Base-by-base conservation (phyloP, 2,797 vertebrate species). In the Clarias platycephalus region DNA sequence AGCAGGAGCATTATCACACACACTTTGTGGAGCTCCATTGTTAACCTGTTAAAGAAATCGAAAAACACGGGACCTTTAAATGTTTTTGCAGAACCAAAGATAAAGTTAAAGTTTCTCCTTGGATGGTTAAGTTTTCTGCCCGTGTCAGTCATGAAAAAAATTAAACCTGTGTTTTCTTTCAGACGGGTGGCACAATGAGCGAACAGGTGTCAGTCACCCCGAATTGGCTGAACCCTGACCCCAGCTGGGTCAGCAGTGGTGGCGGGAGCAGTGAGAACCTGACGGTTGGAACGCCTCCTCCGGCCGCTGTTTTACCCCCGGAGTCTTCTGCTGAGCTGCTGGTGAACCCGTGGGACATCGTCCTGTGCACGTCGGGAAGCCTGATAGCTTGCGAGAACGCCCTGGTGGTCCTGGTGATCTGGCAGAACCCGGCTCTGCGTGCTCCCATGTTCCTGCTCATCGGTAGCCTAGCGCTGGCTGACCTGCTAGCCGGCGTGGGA, bases 381-480 rank as follows among this genome's bases (percentile, higher is more conserved):
- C 95, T 99, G 89, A 99, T 99, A 83, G 98, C 97, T 90, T 99
- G 97, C 2, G 98, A 99, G 91, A 99, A 99, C 79, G 97, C 98
- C 44, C 37, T 99, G 86, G 98, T 99, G 93, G 97, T 99, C 84
- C 95, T 99, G 91, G 97, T 99, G n/a, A 99, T 99, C 94, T 97
- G 98, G 96, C 97, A 99, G 93, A 99, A 97, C 91, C 97, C 98
- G 8, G 95, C 96, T 34, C 96, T 99, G 80, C 93, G 98, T 0
- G 98, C 97, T 0, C 98, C 98, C 82, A 99, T 99, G 98, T 99
- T 98, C 93, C 95, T 99, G 88, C 94, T 99, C 62, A 99, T 99
- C 31, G 98, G 97, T 89, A 99, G 98, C 94, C 94, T 99, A 93
- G 98, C 98, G 0, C 94, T 99, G 84, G 98, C 98, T 3, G 98